phyloP scores from a whole-genome alignment of 2,888 invertebrate species.

The Orthonychiurus folsomi region DNA sequence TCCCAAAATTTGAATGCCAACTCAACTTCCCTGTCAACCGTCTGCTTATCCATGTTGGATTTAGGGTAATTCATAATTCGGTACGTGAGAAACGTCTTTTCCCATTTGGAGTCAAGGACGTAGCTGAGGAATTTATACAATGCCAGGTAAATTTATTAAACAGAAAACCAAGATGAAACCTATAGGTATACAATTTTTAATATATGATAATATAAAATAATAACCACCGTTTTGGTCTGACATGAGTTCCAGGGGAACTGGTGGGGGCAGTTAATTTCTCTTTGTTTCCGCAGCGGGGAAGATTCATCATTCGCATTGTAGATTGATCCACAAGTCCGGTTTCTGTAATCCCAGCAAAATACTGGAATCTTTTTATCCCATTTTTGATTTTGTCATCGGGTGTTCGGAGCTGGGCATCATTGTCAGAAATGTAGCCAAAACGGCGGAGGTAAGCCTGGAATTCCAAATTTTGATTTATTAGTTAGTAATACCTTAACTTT shows the following conservation, averaged over 20 bases:
- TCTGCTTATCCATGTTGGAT: neutral
- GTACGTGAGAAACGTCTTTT: slow-evolving; percentile 6
- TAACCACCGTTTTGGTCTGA: neutral
- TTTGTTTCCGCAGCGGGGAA: slow-evolving; percentile 33
- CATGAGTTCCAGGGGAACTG: neutral
- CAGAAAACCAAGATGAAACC: too few species aligned
- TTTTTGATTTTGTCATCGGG: neutral
- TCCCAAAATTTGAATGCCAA: slow-evolving; percentile 8
- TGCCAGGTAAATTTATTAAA: too few species aligned
- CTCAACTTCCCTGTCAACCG: neutral
- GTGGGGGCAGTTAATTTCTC: slow-evolving; percentile 12
- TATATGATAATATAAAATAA: neutral
- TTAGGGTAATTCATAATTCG: neutral
- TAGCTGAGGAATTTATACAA: slow-evolving; percentile 1
- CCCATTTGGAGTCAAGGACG: slow-evolving; percentile 12
- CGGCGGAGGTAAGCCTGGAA: slow-evolving; percentile 7
- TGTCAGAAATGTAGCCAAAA: slow-evolving; percentile 8
- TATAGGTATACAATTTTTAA: neutral
- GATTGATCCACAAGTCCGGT: slow-evolving; percentile 7
- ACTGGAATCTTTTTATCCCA: slow-evolving; percentile 4
- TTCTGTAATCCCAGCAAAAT: slow-evolving; percentile 10
- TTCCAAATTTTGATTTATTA: too few species aligned
- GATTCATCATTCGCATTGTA: slow-evolving; percentile 37
- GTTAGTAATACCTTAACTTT: neutral
- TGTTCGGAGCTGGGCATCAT: neutral